These are phyloP conservation scores for Cherax quadricarinatus DNA, from an alignment of 1,140 invertebrate genomes.

Conservation along the genomic window DNA sequence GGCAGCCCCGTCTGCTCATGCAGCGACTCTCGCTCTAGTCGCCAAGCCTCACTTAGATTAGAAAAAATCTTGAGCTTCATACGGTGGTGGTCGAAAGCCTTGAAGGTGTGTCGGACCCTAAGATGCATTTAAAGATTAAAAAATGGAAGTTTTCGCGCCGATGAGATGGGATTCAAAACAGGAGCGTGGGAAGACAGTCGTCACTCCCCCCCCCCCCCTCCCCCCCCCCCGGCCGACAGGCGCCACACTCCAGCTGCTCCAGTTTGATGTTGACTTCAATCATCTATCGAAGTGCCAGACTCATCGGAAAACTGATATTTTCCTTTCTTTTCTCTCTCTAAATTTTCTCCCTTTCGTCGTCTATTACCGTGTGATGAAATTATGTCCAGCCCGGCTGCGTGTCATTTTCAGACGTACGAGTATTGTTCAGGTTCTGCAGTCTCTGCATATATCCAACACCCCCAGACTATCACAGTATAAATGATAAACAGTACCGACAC, in stretches of 20 bases:
- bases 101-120: slow-evolving; percentile 68
- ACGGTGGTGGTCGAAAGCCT: slow-evolving; percentile 67
- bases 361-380: slow-evolving; percentile 36
- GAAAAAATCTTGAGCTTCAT: slow-evolving; percentile 41
- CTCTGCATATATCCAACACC: too few species aligned
- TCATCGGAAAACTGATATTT: slow-evolving; percentile 17
- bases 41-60: background rate
- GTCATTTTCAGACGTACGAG: slow-evolving; percentile 16
- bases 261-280: slow-evolving; percentile 57
- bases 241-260: background rate
- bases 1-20: background rate
- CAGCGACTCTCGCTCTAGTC: slow-evolving; percentile 20
- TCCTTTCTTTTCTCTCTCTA: slow-evolving; percentile 47
- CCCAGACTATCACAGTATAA: too few species aligned
- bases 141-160: slow-evolving; percentile 70
- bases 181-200: background rate
- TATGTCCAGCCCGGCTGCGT: background rate
- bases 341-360: slow-evolving; percentile 31
- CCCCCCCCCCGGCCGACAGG: too few species aligned
- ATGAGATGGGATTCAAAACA: slow-evolving; percentile 69
- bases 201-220: too few species aligned
- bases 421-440: background rate
- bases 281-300: slow-evolving; percentile 41
- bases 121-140: slow-evolving; percentile 72
- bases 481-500: too few species aligned